A percentile compares a stretch with the other conserved stretches of the same genome.
Conservation (phyloP, 2,888 invertebrate genomes). For the Eupithecia insigniata region DNA sequence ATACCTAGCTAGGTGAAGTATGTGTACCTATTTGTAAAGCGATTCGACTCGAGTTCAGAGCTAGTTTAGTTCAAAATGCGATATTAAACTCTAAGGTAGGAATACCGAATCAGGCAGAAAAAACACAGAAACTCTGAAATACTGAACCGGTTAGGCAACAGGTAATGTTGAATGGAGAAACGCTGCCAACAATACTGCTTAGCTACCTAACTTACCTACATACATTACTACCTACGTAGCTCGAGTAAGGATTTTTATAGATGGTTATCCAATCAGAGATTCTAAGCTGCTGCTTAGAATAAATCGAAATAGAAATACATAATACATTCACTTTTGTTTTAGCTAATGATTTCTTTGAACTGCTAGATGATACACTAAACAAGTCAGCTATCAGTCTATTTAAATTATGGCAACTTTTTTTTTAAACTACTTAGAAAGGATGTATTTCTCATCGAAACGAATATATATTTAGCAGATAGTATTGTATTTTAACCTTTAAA, state of each 20-base stretch:
- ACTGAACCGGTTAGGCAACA: constrained; percentile 31
- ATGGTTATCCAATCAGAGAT: constrained; percentile 5
- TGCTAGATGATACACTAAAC: not conserved
- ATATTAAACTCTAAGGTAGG: constrained; percentile 5
- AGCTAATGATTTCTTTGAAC: not conserved
- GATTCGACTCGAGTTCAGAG: not conserved
- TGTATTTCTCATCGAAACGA: too few species aligned
- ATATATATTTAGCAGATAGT: not conserved
- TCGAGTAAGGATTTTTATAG: constrained; percentile 8
- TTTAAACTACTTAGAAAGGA: too few species aligned
- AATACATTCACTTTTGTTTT: constrained; percentile 11
- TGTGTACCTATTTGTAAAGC: not conserved
- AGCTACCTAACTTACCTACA: not conserved
- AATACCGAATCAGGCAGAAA: constrained; percentile 13
- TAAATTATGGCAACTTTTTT: not conserved
- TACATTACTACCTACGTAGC: constrained; percentile 2
- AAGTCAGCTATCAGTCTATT: not conserved
- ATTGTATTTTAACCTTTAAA: not conserved
- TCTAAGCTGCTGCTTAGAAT: too few species aligned
- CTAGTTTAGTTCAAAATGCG: constrained; percentile 4
- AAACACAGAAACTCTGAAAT: constrained; percentile 25
- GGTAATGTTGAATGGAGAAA: constrained; percentile 26
- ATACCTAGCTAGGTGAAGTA: not conserved
- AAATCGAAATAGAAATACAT: constrained; percentile 3
- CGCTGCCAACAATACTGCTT: constrained; percentile 22